Base-by-base conservation (phyloP, 2,113 vertebrate species). In the Ceratotherium simum region DNA sequence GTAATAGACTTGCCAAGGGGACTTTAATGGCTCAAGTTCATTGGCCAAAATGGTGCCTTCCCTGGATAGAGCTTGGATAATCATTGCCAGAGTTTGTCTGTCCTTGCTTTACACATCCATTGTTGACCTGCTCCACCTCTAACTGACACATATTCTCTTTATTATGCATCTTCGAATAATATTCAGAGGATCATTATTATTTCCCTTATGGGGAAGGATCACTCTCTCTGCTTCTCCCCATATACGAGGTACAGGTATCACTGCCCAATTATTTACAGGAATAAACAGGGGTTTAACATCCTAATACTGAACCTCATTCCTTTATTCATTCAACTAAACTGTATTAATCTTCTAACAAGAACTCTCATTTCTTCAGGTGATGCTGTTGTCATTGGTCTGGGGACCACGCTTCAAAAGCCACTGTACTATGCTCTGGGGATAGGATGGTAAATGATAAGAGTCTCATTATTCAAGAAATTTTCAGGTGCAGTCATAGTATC, bases 291-390 rank as follows among this genome's bases (percentile, higher is more conserved):
- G 5, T 83, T 87, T 84, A 58, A 75, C 67, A 79, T 75, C 60
- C n/a, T 88, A 84, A 84, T 46, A 85, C 9, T 69, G 67, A 93
- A 80, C 14, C 33, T 39, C 16, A 84, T 79, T 87, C 42, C 31
- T 84, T 96, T 83, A 87, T 85, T 94, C 6, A 81, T 96, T 89
- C 56, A 90, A 64, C 36, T 94, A 70, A 85, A 58, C 9, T 42
- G 8, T 73, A 81, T 20, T 90, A 72, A 51, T 92, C 33, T 75
- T 90, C 31, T 78, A 92, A 76, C 12, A 94, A 54, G 75, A 76
- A 48, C 70, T 83, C 76, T 33, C 18, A 60, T 75, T 94, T 70
- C 86, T 33, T 64, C 31, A 62, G 21, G 58, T 81, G 75, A 56
- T 72, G 46, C 29, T 86, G 3, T 76, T 82, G 88, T 10, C 94